Evolutionary conservation across 2,888 invertebrate species (phyloP).

Genomic region (Calameuta idolon): DNA sequence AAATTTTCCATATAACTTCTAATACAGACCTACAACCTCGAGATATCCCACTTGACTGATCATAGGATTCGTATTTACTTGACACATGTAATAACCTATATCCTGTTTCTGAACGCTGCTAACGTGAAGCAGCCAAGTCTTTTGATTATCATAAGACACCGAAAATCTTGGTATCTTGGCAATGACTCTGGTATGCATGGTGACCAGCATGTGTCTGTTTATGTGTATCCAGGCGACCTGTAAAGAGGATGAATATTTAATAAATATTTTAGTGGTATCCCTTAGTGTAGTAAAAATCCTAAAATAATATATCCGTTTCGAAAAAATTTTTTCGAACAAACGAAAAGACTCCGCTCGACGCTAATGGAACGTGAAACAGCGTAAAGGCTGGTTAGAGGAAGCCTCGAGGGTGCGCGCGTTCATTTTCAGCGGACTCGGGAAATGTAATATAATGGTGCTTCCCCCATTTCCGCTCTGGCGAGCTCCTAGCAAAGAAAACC

Average conservation of each 20-base stretch:
- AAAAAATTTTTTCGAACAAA: neutral
- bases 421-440: slow-evolving; percentile 15
- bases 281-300: neutral
- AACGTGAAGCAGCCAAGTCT: slow-evolving; percentile 92
- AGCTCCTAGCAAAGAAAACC: slow-evolving; percentile 11
- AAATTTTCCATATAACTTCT: neutral
- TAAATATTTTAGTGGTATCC: neutral
- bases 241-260: slow-evolving; percentile 24
- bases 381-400: slow-evolving; percentile 5
- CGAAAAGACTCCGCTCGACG: neutral
- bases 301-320: neutral
- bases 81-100: slow-evolving; percentile 91
- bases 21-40: slow-evolving; percentile 88
- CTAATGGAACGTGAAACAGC: slow-evolving; percentile 23
- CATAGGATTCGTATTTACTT: slow-evolving; percentile 93
- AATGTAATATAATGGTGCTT: slow-evolving; percentile 3
- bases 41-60: slow-evolving; percentile 94
- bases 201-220: slow-evolving; percentile 92
- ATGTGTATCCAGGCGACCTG: slow-evolving; percentile 97
- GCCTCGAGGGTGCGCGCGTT: slow-evolving; percentile 9
- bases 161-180: slow-evolving; percentile 91
- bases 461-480: slow-evolving; percentile 8
- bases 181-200: slow-evolving; percentile 92
- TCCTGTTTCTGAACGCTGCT: slow-evolving; percentile 92
- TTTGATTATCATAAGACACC: slow-evolving; percentile 91